phyloP scores from a whole-genome alignment of 2,797 vertebrate genomes.

The Hippocampus kuda region DNA sequence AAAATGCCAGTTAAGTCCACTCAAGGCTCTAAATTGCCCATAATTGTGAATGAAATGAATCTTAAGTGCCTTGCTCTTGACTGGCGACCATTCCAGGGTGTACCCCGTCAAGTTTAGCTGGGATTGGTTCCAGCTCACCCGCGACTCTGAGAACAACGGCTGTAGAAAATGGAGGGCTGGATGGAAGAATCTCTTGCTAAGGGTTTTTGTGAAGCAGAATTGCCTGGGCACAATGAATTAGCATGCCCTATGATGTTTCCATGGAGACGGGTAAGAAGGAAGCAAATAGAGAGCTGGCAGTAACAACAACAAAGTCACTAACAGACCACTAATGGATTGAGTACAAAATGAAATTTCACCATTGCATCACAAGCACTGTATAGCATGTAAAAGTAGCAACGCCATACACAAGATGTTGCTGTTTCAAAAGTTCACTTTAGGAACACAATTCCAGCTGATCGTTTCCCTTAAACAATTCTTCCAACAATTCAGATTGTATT shows the following conservation, averaged over 20 bases:
- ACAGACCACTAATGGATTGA: not conserved
- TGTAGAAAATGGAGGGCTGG: not conserved
- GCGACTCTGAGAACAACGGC: not conserved
- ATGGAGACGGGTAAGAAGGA: not conserved
- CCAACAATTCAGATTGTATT: not conserved
- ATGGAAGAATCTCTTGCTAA: not conserved
- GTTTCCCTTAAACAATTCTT: not conserved
- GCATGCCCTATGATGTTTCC: not conserved
- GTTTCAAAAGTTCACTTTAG: not conserved
- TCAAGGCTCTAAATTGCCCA: too few species aligned
- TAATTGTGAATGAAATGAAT: too few species aligned
- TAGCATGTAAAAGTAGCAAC: too few species aligned
- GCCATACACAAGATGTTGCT: too few species aligned
- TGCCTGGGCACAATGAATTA: not conserved
- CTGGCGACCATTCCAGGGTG: too few species aligned
- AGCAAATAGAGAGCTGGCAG: not conserved
- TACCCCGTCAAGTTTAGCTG: too few species aligned
- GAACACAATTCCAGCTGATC: not conserved
- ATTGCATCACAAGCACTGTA: too few species aligned
- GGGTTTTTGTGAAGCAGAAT: not conserved
- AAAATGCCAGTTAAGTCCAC: too few species aligned
- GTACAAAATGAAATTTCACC: not conserved
- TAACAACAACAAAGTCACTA: not conserved
- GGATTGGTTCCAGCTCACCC: too few species aligned
- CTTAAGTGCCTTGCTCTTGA: not conserved